Evolutionary conservation across 2,888 invertebrate species (phyloP), one percentile per base, ranked within the genome.

Genomic region (Sarcophaga variegata): DNA sequence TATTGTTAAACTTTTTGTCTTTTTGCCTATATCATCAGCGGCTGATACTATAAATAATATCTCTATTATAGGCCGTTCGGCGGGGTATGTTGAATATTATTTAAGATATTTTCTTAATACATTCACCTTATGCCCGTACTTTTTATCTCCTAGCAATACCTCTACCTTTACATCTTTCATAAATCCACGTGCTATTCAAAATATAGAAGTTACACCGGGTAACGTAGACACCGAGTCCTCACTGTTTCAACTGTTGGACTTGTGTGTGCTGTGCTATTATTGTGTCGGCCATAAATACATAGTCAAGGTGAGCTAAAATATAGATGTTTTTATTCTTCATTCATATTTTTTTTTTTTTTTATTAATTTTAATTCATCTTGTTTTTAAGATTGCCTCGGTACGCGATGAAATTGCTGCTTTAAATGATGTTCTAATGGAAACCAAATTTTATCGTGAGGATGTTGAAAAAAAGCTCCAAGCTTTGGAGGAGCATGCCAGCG

Each of bases 211-310:
- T 3, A 67, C 88, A 3, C 89, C 92, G 0, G 93, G 93, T 12
- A 92, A 92, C 87, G 82, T 89, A 0, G 88, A 87, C 12, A 72
- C 83, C 3, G 91, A 92, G 63, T 82, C 90, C 45, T 92, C 93
- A 3, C 84, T 94, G 3, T 91, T 90, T 60, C 93, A 93, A 64
- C 83, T 94, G 45, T 85, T 93, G 71, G 94, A 94, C 81, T 90
- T 93, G 71, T 90, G 91, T 63, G 88, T 93, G 11, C 89, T 94
- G 6, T 93, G 93, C 77, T 94, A 93, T 83, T 93, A 93, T 75
- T 92, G 92, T 8, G 92, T 93, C 14, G 94, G 93, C 0, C 93
- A 93, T 80, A 94, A 94, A 88, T 93, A 94, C 88, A 91, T 94
- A 67, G 91, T 93, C 2, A 94, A 92, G 90, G 92, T 91, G 63